phyloP scores from a whole-genome alignment of 2,888 invertebrate genomes.

The Leptinotarsa rubiginosa region DNA sequence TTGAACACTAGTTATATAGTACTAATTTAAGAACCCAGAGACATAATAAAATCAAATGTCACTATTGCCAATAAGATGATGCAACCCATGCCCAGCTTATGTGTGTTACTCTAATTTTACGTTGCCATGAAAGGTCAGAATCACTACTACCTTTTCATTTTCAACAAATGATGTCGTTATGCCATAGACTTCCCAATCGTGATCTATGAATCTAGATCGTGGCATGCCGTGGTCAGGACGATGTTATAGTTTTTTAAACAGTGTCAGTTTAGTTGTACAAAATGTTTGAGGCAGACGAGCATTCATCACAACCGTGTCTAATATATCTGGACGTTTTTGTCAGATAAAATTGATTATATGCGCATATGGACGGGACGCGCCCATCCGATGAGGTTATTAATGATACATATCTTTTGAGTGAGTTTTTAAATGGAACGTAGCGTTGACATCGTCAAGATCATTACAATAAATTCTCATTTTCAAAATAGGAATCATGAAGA shows the following conservation, averaged over 20 bases:
- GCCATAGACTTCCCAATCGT: conserved; percentile 30
- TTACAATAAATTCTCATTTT: no score
- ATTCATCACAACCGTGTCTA: conserved; percentile 38
- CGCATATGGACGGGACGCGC: conserved; percentile 4
- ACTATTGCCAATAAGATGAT: not conserved
- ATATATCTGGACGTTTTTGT: conserved; percentile 32
- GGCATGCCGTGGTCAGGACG: conserved; percentile 37
- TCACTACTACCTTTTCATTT: conserved; percentile 19
- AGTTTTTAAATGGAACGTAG: not conserved
- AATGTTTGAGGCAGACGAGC: conserved; percentile 27
- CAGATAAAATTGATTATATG: conserved; percentile 36
- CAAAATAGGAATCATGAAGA: no score
- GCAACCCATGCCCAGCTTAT: not conserved
- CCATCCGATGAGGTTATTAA: conserved; percentile 21
- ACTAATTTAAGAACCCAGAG: not conserved
- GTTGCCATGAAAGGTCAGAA: conserved; percentile 14
- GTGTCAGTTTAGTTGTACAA: conserved; percentile 32
- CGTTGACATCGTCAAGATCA: not conserved
- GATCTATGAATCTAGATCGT: conserved; percentile 41
- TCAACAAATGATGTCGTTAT: conserved; percentile 28
- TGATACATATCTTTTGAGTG: not conserved
- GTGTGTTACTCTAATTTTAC: not conserved
- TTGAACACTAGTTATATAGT: no score
- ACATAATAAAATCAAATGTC: not conserved
- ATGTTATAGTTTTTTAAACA: conserved; percentile 39